phyloP scores from a whole-genome alignment of 1,140 invertebrate genomes.

The Euschistus heros region DNA sequence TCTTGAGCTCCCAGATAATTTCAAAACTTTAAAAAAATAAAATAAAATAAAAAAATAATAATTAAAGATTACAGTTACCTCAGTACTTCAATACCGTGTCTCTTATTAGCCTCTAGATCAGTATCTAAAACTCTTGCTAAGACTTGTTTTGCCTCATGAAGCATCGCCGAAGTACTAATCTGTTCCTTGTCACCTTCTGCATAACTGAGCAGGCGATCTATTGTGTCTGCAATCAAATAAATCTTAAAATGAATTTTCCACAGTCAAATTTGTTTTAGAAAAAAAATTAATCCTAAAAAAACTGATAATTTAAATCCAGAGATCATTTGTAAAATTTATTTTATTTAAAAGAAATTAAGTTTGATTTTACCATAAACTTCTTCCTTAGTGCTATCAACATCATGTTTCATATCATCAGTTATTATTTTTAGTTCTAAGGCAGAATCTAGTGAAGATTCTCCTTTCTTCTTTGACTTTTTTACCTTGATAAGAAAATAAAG shows the following conservation, averaged over 20 bases:
- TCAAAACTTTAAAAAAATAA: too few species aligned
- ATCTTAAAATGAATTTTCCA: background rate
- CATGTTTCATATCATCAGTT: background rate
- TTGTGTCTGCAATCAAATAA: slow-evolving; percentile 21
- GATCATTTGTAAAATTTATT: too few species aligned
- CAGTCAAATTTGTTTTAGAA: too few species aligned
- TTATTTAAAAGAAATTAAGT: too few species aligned
- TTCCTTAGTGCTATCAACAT: slow-evolving; percentile 6
- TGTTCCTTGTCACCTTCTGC: slow-evolving; percentile 41
- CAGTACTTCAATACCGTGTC: slow-evolving; percentile 39
- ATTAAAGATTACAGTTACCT: slow-evolving; percentile 29
- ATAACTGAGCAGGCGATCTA: slow-evolving; percentile 37
- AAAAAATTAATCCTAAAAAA: too few species aligned
- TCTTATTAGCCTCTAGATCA: slow-evolving; percentile 36
- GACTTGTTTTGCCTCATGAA: slow-evolving; percentile 46
- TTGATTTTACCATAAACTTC: slow-evolving; percentile 17
- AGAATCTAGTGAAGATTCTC: background rate
- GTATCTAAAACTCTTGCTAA: slow-evolving; percentile 44
- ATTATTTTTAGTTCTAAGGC: slow-evolving; percentile 6
- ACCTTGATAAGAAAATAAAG: background rate
- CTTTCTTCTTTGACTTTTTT: slow-evolving; percentile 13
- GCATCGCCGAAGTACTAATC: slow-evolving; percentile 44
- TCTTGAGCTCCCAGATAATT: too few species aligned
- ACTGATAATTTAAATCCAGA: too few species aligned
- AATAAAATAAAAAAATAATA: background rate